Evolutionary conservation across 2,113 vertebrate species (phyloP), one percentile per base, ranked within the genome.

Genomic region (Xiphophorus maculatus): DNA sequence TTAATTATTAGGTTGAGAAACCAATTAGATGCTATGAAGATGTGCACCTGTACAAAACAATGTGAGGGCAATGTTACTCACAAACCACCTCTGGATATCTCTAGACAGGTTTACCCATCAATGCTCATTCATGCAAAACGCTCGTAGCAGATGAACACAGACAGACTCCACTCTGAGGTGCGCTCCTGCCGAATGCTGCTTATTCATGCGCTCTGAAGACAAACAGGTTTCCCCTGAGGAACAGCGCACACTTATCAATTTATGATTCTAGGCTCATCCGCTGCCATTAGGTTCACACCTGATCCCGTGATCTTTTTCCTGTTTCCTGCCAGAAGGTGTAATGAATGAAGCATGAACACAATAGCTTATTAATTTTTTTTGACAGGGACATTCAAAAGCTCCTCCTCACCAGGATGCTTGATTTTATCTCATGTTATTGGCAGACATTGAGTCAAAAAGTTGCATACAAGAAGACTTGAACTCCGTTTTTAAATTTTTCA

Each of bases 321-420:
- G 0, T 58, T 75, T 10, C 33, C 76, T 69, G 37, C 32, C 27
- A 76, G 72, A 58, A 48, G 72, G 7, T 29, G 2, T 15, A 19
- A 83, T 83, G 65, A 89, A 86, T 86, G 66, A 88, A 89, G 83
- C 80, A 85, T 86, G 77, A 83, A 76, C 0, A 11, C 60, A 17
- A 44, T 33, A 0, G 25, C 35, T 51, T 37, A 71, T 63, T 83
- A 63, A 63, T 74, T 15, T 76, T 69, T 33, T 76, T 72, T 33
- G 28, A 73, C 19, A 66, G 54, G 67, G 40, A 60, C 62, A 64
- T 42, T 71, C 66, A 28, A 62, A 62, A 61, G 63, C 54, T 63
- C 28, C 10, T 22, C 33, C 42, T 35, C 27, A 28, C 60, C n/a
- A 5, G 28, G 12, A 30, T 22, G 32, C 22, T 51, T n/a, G 12